A percentile compares a stretch with the other conserved stretches of the same genome.
phyloP scores from a whole-genome alignment of 2,113 vertebrate species.

The Garra rufa region DNA sequence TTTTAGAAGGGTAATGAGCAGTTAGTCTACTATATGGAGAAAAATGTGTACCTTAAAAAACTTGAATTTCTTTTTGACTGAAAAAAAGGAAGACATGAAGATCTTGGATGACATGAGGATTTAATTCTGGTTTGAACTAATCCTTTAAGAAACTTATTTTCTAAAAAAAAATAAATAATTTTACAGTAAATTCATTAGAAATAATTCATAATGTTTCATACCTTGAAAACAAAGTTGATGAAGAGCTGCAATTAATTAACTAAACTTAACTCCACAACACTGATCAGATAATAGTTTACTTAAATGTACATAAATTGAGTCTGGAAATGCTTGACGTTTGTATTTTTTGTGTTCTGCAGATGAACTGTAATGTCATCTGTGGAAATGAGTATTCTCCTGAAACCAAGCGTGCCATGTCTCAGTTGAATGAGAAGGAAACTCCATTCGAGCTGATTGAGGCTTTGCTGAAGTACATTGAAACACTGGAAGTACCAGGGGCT shows the following conservation, averaged over 20 bases:
- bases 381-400: slow-evolving; percentile 85
- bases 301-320: neutral
- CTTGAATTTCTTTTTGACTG: too few relatives aligned
- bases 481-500: slow-evolving; percentile 86
- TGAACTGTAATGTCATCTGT: slow-evolving; percentile 91
- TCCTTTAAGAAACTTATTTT: too few relatives aligned
- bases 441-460: slow-evolving; percentile 95
- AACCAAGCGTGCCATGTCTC: slow-evolving; percentile 88
- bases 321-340: neutral
- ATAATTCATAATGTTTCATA: too few relatives aligned
- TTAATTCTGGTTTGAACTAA: too few relatives aligned
- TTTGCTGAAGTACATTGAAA: slow-evolving; percentile 90
- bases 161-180: neutral
- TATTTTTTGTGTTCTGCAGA: slow-evolving; percentile 67
- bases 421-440: slow-evolving; percentile 91
- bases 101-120: too few relatives aligned
- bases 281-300: neutral
- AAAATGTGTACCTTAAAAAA: too few relatives aligned
- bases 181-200: too few relatives aligned
- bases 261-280: neutral
- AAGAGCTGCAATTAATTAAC: neutral
- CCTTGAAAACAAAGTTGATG: too few relatives aligned
- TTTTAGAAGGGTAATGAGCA: too few relatives aligned
- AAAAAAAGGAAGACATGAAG: too few relatives aligned
- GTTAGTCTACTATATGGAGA: too few relatives aligned